Conservation (phyloP, 2,888 invertebrate genomes). For the Cephus nigrinus region DNA sequence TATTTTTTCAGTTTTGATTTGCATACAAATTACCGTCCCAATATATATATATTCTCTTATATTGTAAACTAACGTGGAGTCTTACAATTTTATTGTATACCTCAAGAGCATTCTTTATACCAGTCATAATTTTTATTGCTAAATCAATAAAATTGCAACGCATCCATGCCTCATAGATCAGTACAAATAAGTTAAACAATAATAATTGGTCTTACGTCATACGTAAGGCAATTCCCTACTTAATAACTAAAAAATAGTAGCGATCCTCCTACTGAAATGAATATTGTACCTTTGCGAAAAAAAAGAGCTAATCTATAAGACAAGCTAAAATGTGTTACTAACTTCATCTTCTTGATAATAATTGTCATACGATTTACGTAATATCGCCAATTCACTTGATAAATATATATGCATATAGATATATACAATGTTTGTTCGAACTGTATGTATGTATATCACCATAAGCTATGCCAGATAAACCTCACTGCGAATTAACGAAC, state of each 20-base stretch:
- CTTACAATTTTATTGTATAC: too few species aligned
- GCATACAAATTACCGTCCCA: too few species aligned
- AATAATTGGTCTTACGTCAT: slow-evolving; percentile 29
- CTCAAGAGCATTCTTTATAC: too few species aligned
- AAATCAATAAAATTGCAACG: slow-evolving; percentile 28
- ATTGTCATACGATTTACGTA: slow-evolving; percentile 42
- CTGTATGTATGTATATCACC: background rate
- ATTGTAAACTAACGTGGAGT: too few species aligned
- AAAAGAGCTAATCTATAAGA: slow-evolving; percentile 25
- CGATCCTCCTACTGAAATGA: slow-evolving; percentile 38
- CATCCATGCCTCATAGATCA: slow-evolving; percentile 45
- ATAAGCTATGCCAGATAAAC: background rate
- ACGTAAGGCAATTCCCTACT: slow-evolving; percentile 34
- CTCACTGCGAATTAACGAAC: background rate
- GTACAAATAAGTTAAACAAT: slow-evolving; percentile 49
- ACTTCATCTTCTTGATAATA: slow-evolving; percentile 36
- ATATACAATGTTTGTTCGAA: slow-evolving; percentile 13
- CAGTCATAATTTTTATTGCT: slow-evolving; percentile 10
- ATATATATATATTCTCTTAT: too few species aligned
- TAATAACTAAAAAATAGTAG: slow-evolving; percentile 34
- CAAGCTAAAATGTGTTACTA: slow-evolving; percentile 32
- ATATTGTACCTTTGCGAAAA: slow-evolving; percentile 39
- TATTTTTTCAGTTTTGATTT: background rate
- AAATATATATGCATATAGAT: slow-evolving; percentile 21
- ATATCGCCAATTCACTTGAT: slow-evolving; percentile 31